phyloP scores from a whole-genome alignment of 2,113 vertebrate genomes.

The Dicentrarchus labrax region DNA sequence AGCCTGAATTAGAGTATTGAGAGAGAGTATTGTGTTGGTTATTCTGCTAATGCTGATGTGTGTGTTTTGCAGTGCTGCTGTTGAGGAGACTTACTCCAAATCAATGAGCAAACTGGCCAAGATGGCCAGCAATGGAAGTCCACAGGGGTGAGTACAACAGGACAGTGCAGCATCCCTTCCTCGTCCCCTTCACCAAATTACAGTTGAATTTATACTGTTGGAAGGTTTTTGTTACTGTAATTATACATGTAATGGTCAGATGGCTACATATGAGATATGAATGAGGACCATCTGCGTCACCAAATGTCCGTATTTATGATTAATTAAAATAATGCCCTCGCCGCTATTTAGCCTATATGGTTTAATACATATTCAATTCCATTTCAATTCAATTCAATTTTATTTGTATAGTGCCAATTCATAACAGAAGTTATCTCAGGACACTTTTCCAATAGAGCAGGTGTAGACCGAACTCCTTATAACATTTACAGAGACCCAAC shows the following conservation, averaged over 20 bases:
- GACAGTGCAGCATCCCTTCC: rapidly evolving
- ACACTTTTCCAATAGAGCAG: too few relatives aligned
- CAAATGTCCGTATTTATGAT: constrained; percentile 61
- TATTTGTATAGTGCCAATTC: too few relatives aligned
- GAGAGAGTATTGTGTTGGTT: not conserved
- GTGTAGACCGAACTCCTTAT: too few relatives aligned
- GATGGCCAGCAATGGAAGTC: constrained; percentile 92
- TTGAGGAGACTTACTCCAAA: constrained; percentile 96
- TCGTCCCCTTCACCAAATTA: not conserved
- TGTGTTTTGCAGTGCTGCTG: constrained; percentile 85
- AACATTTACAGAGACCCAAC: too few relatives aligned
- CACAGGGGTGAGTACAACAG: constrained; percentile 87
- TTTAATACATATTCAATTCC: not conserved
- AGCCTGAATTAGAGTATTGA: not conserved
- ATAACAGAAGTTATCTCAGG: too few relatives aligned
- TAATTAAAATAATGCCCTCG: not conserved
- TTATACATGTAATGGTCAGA: constrained; percentile 49
- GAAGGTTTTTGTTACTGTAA: constrained; percentile 18
- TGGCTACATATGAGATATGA: constrained; percentile 61
- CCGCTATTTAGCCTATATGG: not conserved
- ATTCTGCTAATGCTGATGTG: not conserved
- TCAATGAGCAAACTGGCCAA: constrained; percentile 96
- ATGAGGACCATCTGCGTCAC: constrained; percentile 67
- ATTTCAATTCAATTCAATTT: too few relatives aligned
- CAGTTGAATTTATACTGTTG: not conserved